Base-by-base conservation (phyloP, 1,140 invertebrate species). In the Arctopsyche grandis region DNA sequence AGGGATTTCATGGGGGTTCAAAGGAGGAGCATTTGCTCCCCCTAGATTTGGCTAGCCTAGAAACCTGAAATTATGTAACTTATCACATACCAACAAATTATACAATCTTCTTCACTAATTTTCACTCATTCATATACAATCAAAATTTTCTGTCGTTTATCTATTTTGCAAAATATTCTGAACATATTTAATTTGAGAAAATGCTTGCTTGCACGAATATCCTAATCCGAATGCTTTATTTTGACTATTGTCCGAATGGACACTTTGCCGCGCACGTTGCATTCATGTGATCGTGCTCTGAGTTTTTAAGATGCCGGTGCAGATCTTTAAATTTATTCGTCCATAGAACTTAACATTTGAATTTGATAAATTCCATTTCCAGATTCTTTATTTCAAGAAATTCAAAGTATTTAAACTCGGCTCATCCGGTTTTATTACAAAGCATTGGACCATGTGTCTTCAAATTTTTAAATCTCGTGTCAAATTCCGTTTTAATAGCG, bases 321-420 rank as follows among this genome's bases (percentile, higher is more conserved):
- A 69, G 63, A 69, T 69, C 24, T 69, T 69, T 22, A 69, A 69
- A 69, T 26, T 69, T 22, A 69, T 69, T 69, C 21, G 63, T 69
- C 63, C 24, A 5, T 69, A 69, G 63, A 69, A 69, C 16, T 69
- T 1, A 22, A 69, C 63, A 69, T 69, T 69, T 26, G 63, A 69
- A 69, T 69, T 69, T 12, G 21, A 69, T 69, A 26, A 4, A 69
- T 69, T 69, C 24, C 12, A 69, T 19, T 69, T 69, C 63, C 21
- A 69, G 63, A 69, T 69, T 69, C 14, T 69, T 21, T 69, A 69
- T 69, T 69, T 22, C 63, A 69, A 69, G 16, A 69, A 22, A 69
- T 5, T 69, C 10, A 69, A 69, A 69, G 21, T 69, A 69, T 69
- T 69, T 26, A 69, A 69, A 19, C 63, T 69, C 63, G 21, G 21